Base-by-base conservation (phyloP, 2,113 vertebrate genomes). In the Serilophus lunatus region DNA sequence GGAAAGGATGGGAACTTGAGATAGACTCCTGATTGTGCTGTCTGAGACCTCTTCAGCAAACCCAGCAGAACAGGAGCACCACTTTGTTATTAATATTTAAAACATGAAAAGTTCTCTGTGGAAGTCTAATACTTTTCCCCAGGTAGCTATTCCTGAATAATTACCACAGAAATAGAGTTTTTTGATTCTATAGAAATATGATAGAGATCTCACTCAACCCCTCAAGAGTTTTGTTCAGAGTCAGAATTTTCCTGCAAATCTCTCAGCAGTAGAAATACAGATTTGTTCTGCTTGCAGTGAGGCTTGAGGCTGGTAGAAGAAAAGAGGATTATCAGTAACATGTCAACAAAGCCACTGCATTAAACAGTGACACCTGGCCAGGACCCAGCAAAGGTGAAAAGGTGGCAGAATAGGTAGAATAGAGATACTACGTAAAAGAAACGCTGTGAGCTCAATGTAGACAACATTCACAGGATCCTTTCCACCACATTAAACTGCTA, bases 321-420 rank as follows among this genome's bases (percentile, higher is more conserved):
- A 86, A 90, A 88, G 82, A 80, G 76, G 80, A 94, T 95, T 95
- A 92, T 92, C 88, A 83, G 68, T 51, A 92, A 66, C 56, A 42
- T 20, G 35, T 70, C 93, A 96, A 87, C 96, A 95, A 92, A 94
- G 59, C 63, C 68, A 26, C 56, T 88, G 85, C 82, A 68, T 93
- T 88, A 53, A 95, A 82, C 68, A 56, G 40, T 59, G 75, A 91
- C 75, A 82, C 68, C 85, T 96, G 95, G 82, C 88, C 70, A 66
- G 49, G 33, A 40, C 60, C 92, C 93, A 96, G 64, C 35, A 75
- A 26, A 88, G 85, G 92, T 56, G 79, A 60, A 92, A 85, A 85
- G 3, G 9, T n/a, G 50, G 47, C 66, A 94, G 71, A 85, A 82
- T 0, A 86, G 26, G 75, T 47, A 88, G 84, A 91, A 90, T 7